Evolutionary conservation across 2,797 vertebrate species (phyloP).

Genomic region (Gadopsis marmoratus): DNA sequence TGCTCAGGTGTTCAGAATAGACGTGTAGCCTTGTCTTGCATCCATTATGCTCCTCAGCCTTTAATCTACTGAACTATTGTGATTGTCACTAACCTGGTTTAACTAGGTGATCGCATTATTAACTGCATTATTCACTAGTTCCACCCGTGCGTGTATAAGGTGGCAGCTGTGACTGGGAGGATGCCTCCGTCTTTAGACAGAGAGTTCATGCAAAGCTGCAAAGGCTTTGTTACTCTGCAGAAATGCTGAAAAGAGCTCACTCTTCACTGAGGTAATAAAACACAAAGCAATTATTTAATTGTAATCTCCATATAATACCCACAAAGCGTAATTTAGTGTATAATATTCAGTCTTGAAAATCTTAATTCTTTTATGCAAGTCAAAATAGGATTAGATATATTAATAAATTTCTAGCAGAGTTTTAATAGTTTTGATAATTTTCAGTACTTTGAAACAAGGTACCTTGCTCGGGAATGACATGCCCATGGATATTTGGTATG

Average conservation of each 20-base stretch:
- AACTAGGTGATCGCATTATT: conserved; percentile 65
- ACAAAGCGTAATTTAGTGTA: not conserved
- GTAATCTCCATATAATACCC: not conserved
- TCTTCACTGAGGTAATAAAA: conserved; percentile 4
- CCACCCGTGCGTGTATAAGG: conserved; percentile 1
- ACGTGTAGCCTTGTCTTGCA: conserved; percentile 43
- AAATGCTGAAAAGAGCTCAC: conserved; percentile 9
- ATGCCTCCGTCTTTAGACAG: not conserved
- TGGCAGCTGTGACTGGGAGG: conserved; percentile 24
- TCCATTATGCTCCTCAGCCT: conserved; percentile 61
- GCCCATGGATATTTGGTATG: too few relatives aligned
- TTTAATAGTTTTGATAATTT: not conserved
- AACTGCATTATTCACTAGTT: conserved; percentile 66
- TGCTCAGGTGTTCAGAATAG: conserved; percentile 32
- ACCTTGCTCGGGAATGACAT: too few relatives aligned
- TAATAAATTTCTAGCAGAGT: not conserved
- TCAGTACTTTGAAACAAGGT: not conserved
- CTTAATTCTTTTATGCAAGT: not conserved
- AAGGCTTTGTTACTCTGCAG: conserved; percentile 1
- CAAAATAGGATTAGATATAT: not conserved
- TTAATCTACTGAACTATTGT: conserved; percentile 64
- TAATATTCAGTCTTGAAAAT: not conserved
- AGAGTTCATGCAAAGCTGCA: conserved; percentile 10
- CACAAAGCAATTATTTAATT: conserved; percentile 27
- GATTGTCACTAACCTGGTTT: conserved; percentile 58